These are phyloP conservation scores for Grallaria varia DNA, from an alignment of 2,113 vertebrate species.

Conservation along the genomic window DNA sequence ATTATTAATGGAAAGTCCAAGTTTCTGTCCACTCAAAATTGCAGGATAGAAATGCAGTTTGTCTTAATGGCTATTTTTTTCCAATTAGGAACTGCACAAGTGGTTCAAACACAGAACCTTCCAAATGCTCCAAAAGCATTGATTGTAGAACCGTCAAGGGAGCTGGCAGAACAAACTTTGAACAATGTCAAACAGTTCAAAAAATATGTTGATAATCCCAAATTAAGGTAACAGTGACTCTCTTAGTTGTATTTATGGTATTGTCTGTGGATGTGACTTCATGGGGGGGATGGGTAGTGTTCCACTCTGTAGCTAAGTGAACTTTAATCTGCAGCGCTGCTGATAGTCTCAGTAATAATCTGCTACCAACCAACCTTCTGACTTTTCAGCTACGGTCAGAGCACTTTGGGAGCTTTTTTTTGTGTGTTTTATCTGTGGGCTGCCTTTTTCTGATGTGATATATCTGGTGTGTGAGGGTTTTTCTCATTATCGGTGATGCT, in stretches of 20 bases:
- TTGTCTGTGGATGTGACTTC: neutral
- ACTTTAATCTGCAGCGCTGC: neutral
- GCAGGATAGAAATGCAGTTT: neutral
- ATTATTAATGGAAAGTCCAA: neutral
- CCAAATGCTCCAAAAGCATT: slow-evolving; percentile 90
- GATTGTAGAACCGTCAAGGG: slow-evolving; percentile 94
- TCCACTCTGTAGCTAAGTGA: neutral
- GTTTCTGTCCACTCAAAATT: neutral
- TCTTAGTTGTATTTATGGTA: neutral
- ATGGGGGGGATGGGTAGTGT: accelerated
- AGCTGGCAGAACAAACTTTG: slow-evolving; percentile 94
- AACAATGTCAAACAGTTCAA: slow-evolving; percentile 92
- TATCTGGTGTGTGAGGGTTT: accelerated
- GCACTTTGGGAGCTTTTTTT: neutral
- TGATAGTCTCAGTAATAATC: neutral
- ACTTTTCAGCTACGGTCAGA: neutral
- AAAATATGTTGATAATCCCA: slow-evolving; percentile 91
- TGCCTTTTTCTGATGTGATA: neutral
- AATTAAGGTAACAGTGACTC: slow-evolving; percentile 80
- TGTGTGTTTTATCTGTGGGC: neutral
- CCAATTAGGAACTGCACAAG: slow-evolving; percentile 84
- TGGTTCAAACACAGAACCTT: slow-evolving; percentile 83
- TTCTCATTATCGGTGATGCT: neutral
- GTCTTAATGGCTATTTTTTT: neutral
- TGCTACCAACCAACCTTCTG: neutral